Evolutionary conservation across 2,797 vertebrate species (phyloP), one percentile per base, ranked within the genome.

Genomic region (Sebastes taczanowskii): DNA sequence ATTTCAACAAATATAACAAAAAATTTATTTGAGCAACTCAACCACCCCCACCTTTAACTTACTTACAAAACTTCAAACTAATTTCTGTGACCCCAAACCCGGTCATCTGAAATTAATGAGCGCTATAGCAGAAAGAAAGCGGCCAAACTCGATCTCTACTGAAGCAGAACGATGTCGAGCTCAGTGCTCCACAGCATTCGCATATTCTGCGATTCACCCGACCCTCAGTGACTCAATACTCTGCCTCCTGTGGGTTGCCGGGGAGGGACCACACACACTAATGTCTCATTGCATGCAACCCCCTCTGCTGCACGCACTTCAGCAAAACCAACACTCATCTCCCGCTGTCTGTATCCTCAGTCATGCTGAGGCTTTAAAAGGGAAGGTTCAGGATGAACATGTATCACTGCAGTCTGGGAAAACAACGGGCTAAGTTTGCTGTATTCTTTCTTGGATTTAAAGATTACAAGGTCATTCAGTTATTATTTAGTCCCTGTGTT

Each of bases 141-240:
- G 25, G 34, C 29, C 22, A 35, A 38, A 58, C 35, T 70, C 71
- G 46, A 77, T 67, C 65, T 68, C 59, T 60, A 68, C 77, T 59
- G 76, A 84, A 77, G 74, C 68, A 61, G 72, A 84, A 84, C 25
- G 10, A 46, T 29, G 59, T 7, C 11, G 14, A 72, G 75, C 74
- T 64, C 25, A 16, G 18, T 42, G 38, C 52, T 81, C 42, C 3
- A 2, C 22, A 78, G 79, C 23, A 14, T 38, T 71, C 68, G 46
- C 55, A 23, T 30, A 68, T 62, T 30, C 77, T 64, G n/a, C 16
- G 13, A 35, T 32, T 79, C 71, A 38, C 13, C 34, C 35, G 3
- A 20, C 20, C 65, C 70, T 67, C 52, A 68, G 69, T 62, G 73
- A 71, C 68, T 82, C 77, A 25, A 56, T 29, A 22, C 69, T 67